phyloP scores from a whole-genome alignment of 2,888 invertebrate species.

The Sicus ferrugineus region DNA sequence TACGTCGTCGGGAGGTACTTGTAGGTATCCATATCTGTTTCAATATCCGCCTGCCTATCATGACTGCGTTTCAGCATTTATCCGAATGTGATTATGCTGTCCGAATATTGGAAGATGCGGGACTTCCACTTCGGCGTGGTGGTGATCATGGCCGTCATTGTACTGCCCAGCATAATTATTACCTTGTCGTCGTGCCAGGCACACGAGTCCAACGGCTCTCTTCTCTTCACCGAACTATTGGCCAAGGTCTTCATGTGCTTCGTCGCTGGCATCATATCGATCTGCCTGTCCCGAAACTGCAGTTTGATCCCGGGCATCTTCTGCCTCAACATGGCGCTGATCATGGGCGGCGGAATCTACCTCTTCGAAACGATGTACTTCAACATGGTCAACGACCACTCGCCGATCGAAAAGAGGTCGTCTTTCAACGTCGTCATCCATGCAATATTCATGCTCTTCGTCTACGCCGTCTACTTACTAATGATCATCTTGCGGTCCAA shows the following conservation, averaged over 20 bases:
- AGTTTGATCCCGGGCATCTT: not conserved
- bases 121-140: conserved; percentile 23
- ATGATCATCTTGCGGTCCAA: not conserved
- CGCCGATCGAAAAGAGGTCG: not conserved
- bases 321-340: conserved; percentile 2
- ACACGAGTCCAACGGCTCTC: conserved; percentile 4
- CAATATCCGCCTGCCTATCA: not conserved
- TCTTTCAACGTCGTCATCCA: conserved; percentile 21
- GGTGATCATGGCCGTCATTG: conserved; percentile 16
- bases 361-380: conserved; percentile 3
- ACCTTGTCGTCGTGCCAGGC: not conserved
- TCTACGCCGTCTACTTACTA: conserved; percentile 8
- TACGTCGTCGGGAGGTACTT: conserved; percentile 23
- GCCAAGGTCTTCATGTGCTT: conserved; percentile 19
- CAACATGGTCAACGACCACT: conserved; percentile 14
- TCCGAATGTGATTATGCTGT: conserved; percentile 28
- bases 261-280: not conserved
- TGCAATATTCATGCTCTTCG: conserved; percentile 7
- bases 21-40: conserved; percentile 12
- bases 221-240: conserved; percentile 8
- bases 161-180: conserved; percentile 14
- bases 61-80: conserved; percentile 23
- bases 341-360: conserved; percentile 16
- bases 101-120: not conserved
- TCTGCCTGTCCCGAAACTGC: conserved; percentile 4